These are phyloP conservation scores for Drosophila persimilis DNA, from an alignment of 1,140 invertebrate species.

Conservation along the genomic window DNA sequence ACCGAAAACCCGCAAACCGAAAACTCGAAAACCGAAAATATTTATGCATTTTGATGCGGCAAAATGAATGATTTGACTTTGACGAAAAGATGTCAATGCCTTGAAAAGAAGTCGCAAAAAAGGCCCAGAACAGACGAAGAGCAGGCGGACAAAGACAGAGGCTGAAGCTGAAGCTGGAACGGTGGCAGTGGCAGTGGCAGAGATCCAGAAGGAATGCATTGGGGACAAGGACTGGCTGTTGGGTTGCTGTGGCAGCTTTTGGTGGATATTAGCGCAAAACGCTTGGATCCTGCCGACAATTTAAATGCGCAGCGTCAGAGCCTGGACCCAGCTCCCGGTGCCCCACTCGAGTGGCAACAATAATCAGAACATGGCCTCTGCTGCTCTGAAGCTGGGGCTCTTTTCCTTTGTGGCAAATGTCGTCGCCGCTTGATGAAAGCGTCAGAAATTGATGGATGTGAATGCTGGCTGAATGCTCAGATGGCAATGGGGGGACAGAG, in stretches of 20 bases:
- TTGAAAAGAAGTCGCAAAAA: constrained; percentile 29
- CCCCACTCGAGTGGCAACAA: constrained; percentile 69
- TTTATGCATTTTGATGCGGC: constrained; percentile 82
- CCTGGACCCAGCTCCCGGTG: constrained; percentile 8
- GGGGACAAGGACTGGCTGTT: constrained; percentile 49
- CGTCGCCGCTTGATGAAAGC: constrained; percentile 78
- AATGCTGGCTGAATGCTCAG: constrained; percentile 55
- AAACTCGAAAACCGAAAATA: constrained; percentile 53
- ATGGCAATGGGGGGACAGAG: constrained; percentile 4
- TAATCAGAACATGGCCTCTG: constrained; percentile 70
- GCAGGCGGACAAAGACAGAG: constrained; percentile 18
- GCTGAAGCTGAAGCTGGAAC: constrained; percentile 1
- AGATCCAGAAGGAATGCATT: constrained; percentile 58
- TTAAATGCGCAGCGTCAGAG: constrained; percentile 70
- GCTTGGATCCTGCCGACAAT: constrained; percentile 82
- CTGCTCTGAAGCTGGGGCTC: constrained; percentile 13
- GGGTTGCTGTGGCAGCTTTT: constrained; percentile 39
- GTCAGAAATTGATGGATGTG: constrained; percentile 83
- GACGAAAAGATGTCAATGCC: constrained; percentile 82
- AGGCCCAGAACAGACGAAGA: background rate
- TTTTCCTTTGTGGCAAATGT: constrained; percentile 74
- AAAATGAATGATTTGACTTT: constrained; percentile 83
- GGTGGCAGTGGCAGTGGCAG: background rate
- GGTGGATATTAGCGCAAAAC: constrained; percentile 81
- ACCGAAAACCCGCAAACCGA: constrained; percentile 30